Conservation (phyloP, 2,888 invertebrate genomes). For the Pristionchus maxplancki region DNA sequence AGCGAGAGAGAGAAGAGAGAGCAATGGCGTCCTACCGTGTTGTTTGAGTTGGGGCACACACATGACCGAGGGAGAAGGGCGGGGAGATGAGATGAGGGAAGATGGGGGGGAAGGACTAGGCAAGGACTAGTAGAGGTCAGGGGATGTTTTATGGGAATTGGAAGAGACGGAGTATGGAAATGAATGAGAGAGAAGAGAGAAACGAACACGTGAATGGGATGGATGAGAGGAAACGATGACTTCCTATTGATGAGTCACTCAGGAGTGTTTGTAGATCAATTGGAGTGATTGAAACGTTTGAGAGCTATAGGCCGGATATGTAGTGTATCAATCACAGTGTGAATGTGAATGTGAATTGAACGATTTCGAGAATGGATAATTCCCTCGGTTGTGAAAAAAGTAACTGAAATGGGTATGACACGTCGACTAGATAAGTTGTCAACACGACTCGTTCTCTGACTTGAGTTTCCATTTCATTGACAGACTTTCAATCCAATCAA, state of each 20-base stretch:
- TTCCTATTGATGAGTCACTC: conserved; percentile 24
- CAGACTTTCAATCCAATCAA: not conserved
- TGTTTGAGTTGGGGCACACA: not conserved
- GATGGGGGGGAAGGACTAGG: not conserved
- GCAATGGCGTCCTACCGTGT: conserved; percentile 6
- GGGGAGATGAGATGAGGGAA: not conserved
- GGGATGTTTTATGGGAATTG: not conserved
- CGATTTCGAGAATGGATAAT: not conserved
- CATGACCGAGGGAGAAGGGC: not conserved
- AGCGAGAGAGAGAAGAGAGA: not conserved
- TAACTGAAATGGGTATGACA: not conserved
- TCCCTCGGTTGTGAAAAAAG: not conserved
- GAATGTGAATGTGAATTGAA: not conserved
- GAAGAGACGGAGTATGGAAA: conserved; percentile 10
- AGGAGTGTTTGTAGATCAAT: not conserved
- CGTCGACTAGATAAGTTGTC: not conserved
- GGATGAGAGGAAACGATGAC: not conserved
- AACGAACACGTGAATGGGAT: not conserved
- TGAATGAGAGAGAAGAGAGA: not conserved
- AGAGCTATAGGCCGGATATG: not conserved
- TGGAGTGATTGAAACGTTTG: not conserved
- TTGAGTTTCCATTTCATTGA: not conserved
- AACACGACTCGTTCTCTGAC: not conserved
- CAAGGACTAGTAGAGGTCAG: conserved; percentile 17
- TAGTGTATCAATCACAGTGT: not conserved